Evolutionary conservation across 2,888 invertebrate genomes (phyloP), one percentile per base, ranked within the genome.

Genomic region (Spisula subtruncata): DNA sequence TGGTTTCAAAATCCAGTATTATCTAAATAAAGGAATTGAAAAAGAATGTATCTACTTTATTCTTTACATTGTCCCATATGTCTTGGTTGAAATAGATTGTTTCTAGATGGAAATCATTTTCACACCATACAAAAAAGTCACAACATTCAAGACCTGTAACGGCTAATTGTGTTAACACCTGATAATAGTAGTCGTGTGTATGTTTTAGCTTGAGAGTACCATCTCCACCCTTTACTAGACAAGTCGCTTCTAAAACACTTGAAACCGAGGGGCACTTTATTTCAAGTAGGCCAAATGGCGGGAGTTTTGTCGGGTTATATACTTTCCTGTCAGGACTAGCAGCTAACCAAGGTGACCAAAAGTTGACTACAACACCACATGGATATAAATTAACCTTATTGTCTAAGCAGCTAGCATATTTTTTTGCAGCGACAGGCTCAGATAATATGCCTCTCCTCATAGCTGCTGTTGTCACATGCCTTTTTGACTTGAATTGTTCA

Each of bases 251-350:
- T 8, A 81, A 48, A 46, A 81, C 48, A 81, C 81, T 80, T 5
- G 41, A 80, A 5, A 80, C 25, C 84, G 12, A 5, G n/a, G n/a
- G n/a, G n/a, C n/a, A n/a, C n/a, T 89, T 89, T 12, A 87, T 85
- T 46, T 89, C 84, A 25, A 86, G 56, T 0, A 87, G 14, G 0
- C 84, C 89, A 81, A 82, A 89, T n/a, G 71, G 81, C 80, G 83
- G 81, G 20, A 14, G 20, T 41, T 79, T 75, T 54, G 46, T 29
- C n/a, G 89, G 85, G 51, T 84, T 56, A 75, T 90, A 90, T 6
- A 90, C 90, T n/a, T 90, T 91, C 14, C 90, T 32, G 56, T 89
- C 87, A 29, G 87, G 86, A 25, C 84, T 89, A 6, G 89, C 87
- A 1, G 87, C 89, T 2, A 89, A 0, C 88, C 87, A 56, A 16